These are phyloP conservation scores for Physella acuta DNA, from an alignment of 1,140 invertebrate species.

Conservation along the genomic window DNA sequence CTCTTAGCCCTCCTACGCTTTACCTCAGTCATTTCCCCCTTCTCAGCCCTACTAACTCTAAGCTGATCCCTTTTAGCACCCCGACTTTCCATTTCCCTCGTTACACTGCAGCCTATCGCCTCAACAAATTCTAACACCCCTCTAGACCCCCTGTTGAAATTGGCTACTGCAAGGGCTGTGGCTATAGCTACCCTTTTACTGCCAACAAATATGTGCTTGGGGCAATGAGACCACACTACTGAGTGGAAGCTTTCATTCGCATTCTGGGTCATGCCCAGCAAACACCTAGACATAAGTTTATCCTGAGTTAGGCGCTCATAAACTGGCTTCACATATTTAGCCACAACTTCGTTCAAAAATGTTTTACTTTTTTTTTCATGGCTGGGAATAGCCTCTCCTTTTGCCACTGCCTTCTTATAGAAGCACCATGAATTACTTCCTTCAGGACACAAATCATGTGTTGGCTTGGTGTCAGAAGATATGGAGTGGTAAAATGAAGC, in stretches of 20 bases:
- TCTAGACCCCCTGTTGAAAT: too few species aligned
- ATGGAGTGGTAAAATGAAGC: background rate
- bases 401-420: background rate
- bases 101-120: too few species aligned
- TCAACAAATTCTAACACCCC: too few species aligned
- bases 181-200: background rate
- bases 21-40: too few species aligned
- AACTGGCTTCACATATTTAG: background rate
- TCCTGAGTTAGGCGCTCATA: background rate
- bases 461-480: background rate
- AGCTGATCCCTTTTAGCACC: too few species aligned
- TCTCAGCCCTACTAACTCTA: too few species aligned
- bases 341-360: background rate
- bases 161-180: too few species aligned
- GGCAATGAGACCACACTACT: background rate
- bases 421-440: background rate
- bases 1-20: too few species aligned
- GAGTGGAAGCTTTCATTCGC: background rate
- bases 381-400: background rate
- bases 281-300: background rate
- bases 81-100: too few species aligned
- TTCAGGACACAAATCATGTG: background rate
- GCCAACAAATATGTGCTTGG: background rate
- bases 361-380: background rate
- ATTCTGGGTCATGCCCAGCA: background rate